Conservation (phyloP, 2,113 vertebrate genomes). For the Strigops habroptila region DNA sequence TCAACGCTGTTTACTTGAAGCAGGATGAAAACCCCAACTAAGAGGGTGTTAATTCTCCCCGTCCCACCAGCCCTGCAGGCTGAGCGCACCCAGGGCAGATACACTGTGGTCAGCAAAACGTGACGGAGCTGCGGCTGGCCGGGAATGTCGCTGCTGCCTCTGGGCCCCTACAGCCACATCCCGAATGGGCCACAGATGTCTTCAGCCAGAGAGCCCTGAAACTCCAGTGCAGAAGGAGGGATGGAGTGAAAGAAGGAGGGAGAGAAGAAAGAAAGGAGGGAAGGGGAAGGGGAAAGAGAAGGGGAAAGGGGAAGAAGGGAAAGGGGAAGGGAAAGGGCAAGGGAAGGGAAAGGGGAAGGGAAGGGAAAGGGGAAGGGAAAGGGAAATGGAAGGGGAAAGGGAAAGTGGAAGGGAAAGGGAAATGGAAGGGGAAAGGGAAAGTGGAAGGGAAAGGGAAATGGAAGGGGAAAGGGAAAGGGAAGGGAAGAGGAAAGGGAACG, state of each 20-base stretch:
- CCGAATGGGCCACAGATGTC: background rate
- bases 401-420: too few species aligned
- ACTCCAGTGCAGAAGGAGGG: background rate
- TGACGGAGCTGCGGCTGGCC: background rate
- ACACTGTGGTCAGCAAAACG: slow-evolving; percentile 3
- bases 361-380: too few species aligned
- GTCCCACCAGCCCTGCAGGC: background rate
- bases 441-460: too few species aligned
- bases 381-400: too few species aligned
- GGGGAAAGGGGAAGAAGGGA: too few species aligned
- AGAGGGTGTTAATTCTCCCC: background rate
- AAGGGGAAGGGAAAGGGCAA: too few species aligned
- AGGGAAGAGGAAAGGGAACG: too few species aligned
- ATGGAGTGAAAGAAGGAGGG: background rate
- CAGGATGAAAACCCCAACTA: background rate
- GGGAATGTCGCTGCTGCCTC: background rate
- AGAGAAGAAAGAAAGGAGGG: background rate
- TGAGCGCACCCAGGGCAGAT: background rate
- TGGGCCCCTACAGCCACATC: background rate
- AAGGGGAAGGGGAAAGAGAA: too few species aligned
- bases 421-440: too few species aligned
- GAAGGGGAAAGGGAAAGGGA: too few species aligned
- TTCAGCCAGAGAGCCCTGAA: background rate
- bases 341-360: too few species aligned
- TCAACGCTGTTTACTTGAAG: slow-evolving; percentile 18